These are phyloP conservation scores for Ceratosolen solmsi DNA, from an alignment of 1,140 invertebrate genomes.

Conservation along the genomic window DNA sequence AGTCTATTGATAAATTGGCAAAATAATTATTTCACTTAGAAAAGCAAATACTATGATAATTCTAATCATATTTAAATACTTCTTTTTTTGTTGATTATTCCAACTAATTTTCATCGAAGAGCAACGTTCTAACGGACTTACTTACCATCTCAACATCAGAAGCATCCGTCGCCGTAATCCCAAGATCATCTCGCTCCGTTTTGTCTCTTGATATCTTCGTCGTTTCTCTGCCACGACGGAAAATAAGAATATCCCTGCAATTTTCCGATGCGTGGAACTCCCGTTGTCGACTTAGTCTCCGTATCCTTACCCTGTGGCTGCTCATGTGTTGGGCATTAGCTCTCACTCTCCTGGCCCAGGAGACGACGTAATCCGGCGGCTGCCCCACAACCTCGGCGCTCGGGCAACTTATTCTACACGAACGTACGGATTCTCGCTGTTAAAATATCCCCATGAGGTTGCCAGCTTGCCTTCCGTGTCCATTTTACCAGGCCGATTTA, in stretches of 20 bases:
- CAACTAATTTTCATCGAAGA: no score
- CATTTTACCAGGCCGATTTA: constrained; percentile 15
- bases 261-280: constrained; percentile 14
- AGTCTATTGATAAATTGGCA: no score
- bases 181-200: neutral
- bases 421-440: neutral
- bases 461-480: neutral
- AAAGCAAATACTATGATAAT: no score
- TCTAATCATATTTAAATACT: no score
- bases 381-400: neutral
- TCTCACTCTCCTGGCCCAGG: neutral
- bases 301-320: neutral
- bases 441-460: constrained; percentile 14
- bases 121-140: no score
- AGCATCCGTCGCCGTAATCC: neutral
- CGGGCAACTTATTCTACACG: constrained; percentile 19
- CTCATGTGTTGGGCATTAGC: neutral
- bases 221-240: neutral
- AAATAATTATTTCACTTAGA: no score
- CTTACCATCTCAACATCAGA: no score
- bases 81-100: no score
- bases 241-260: neutral
- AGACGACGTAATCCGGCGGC: constrained; percentile 29
- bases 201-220: neutral
- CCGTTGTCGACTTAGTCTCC: neutral